Evolutionary conservation across 2,113 vertebrate genomes (phyloP).

Genomic region (Scomber colias): DNA sequence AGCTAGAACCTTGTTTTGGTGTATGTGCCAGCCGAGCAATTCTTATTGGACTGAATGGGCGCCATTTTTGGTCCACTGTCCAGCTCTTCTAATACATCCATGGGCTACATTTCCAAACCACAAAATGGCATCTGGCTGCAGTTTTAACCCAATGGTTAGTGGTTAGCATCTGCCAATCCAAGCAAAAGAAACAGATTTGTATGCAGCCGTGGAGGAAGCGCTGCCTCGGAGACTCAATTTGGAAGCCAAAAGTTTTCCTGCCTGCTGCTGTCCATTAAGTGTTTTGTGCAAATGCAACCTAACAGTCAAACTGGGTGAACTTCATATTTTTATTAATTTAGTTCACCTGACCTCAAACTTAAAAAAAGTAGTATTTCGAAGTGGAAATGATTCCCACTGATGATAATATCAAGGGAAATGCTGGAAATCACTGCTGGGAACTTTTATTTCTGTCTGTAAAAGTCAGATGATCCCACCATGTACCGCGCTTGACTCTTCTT

Average conservation of each 20-base stretch:
- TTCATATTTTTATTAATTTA: conserved; percentile 12
- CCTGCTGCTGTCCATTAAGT: background rate
- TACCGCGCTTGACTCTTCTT: conserved; percentile 24
- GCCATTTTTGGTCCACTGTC: no score
- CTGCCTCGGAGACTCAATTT: conserved; percentile 4
- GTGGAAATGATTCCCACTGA: conserved; percentile 28
- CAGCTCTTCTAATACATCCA: no score
- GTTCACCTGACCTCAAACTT: background rate
- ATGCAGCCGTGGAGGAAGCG: background rate
- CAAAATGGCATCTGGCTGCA: background rate
- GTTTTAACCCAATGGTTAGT: background rate
- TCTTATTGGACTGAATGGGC: no score
- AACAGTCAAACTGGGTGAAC: background rate
- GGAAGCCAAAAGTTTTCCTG: background rate
- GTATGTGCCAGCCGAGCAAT: no score
- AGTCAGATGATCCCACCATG: background rate
- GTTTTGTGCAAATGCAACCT: background rate
- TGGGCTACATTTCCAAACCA: background rate
- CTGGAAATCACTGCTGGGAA: background rate
- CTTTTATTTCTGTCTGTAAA: conserved; percentile 20
- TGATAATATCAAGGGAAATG: conserved; percentile 28
- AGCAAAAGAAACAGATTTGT: conserved; percentile 1
- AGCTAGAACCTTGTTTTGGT: no score
- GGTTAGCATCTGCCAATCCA: background rate
- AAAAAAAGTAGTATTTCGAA: conserved; percentile 31